These are phyloP conservation scores for Plectropomus leopardus DNA, from an alignment of 2,113 vertebrate genomes.

Conservation along the genomic window DNA sequence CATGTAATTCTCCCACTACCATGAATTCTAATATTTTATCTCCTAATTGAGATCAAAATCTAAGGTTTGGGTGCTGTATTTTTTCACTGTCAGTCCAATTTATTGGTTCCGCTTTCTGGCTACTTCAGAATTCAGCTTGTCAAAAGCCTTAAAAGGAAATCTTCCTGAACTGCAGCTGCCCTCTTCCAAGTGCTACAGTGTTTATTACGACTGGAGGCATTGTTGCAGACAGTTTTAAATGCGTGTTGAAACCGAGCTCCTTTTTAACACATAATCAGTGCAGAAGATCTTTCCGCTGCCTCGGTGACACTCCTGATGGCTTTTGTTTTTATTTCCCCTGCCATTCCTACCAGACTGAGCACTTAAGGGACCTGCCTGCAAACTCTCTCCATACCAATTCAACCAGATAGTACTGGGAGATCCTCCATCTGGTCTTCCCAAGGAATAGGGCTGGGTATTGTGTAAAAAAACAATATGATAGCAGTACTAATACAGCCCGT, in stretches of 20 bases:
- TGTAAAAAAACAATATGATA: too few relatives aligned
- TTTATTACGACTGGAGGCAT: neutral
- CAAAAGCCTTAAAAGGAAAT: neutral
- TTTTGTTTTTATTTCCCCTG: neutral
- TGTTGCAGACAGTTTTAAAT: slow-evolving; percentile 2
- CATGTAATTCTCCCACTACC: neutral
- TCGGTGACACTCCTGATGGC: neutral
- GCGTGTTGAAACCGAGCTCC: neutral
- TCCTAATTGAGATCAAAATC: neutral
- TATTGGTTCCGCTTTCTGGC: neutral
- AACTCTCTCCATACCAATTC: neutral
- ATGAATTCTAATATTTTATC: neutral
- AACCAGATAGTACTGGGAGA: neutral
- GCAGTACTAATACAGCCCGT: too few relatives aligned
- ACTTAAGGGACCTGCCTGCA: neutral
- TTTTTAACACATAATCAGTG: slow-evolving; percentile 18
- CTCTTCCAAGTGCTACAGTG: neutral
- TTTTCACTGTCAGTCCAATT: slow-evolving; percentile 5
- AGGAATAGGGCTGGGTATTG: too few relatives aligned
- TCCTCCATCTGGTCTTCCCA: too few relatives aligned
- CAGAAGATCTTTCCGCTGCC: neutral
- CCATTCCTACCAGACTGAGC: neutral
- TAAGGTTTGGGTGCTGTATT: neutral
- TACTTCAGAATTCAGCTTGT: neutral
- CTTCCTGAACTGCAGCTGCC: neutral